Base-by-base conservation (phyloP, 2,113 vertebrate genomes). In the Dryoscopus gambensis region DNA sequence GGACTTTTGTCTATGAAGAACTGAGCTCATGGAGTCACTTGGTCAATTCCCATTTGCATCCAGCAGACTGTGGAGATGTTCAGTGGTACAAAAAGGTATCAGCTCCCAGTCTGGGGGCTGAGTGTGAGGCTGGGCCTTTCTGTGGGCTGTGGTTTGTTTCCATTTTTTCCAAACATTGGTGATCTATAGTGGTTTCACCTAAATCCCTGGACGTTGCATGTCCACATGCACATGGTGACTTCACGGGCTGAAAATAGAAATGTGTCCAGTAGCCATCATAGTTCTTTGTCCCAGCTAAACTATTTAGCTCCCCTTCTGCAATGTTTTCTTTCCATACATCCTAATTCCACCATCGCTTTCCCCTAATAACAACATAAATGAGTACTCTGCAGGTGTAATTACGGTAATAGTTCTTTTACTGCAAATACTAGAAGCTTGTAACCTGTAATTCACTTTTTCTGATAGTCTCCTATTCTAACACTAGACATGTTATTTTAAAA, bases 371-470 rank as follows among this genome's bases (percentile, higher is more conserved):
- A 91, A 70, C 85, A 81, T 30, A 77, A 95, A 94, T 28, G 69
- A 89, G 44, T 65, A 76, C 83, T 84, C 56, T 60, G 31, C 68
- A 33, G 56, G 40, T 82, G 65, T 95, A 96, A 96, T 94, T 90
- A 89, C 1, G 0, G 53, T 75, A 92, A 75, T 37, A 78, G 73
- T 64, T 94, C 92, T 93, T 86, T 89, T 65, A 87, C 79, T 84
- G 83, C 40, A 90, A 93, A 83, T 94, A 67, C 56, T 81, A 31
- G 80, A 87, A 92, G 76, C 21, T 56, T 85, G 86, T 75, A 96
- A 95, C 90, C 83, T 87, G 86, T 84, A 95, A 93, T 96, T 96
- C 90, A 71, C 56, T 78, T 89, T 86, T 92, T 60, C 60, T 92
- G 62, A 81, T 92, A 82, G 83, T 75, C 86, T 64, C 87, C 79